A percentile compares a stretch with the other conserved stretches of the same genome.
These are phyloP conservation scores for Desmodus rotundus DNA, from an alignment of 2,113 vertebrate species.

Conservation along the genomic window DNA sequence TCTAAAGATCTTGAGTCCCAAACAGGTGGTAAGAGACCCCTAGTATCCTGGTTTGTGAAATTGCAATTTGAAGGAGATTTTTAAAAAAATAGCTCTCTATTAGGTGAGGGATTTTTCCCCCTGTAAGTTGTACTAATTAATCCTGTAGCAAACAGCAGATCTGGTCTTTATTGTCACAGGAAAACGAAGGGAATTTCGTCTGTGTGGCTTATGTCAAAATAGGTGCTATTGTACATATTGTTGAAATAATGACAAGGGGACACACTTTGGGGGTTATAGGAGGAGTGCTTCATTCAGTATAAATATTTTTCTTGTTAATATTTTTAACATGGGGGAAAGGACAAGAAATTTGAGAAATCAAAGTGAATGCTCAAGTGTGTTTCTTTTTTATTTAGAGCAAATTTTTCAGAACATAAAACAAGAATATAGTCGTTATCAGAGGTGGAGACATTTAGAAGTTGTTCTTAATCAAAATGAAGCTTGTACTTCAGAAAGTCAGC, in stretches of 20 bases:
- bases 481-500: conserved; percentile 84
- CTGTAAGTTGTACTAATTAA: neutral
- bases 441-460: conserved; percentile 91
- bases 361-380: conserved; percentile 28
- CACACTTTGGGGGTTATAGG: neutral
- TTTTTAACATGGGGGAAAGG: neutral
- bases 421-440: conserved; percentile 92
- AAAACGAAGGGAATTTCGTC: neutral
- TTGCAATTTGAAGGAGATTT: neutral
- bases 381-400: conserved; percentile 84
- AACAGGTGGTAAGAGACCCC: neutral
- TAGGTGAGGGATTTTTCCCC: neutral
- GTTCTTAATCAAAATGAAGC: conserved; percentile 89
- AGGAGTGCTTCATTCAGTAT: neutral
- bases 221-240: neutral
- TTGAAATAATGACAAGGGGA: neutral
- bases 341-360: neutral
- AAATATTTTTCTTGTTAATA: neutral
- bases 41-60: conserved; percentile 12
- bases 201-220: neutral
- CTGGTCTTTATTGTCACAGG: neutral
- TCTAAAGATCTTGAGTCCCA: neutral
- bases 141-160: neutral
- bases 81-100: neutral
- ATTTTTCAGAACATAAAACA: conserved; percentile 95